These are phyloP conservation scores for Drosophila pseudoobscura DNA, from an alignment of 1,140 invertebrate species.

Conservation along the genomic window DNA sequence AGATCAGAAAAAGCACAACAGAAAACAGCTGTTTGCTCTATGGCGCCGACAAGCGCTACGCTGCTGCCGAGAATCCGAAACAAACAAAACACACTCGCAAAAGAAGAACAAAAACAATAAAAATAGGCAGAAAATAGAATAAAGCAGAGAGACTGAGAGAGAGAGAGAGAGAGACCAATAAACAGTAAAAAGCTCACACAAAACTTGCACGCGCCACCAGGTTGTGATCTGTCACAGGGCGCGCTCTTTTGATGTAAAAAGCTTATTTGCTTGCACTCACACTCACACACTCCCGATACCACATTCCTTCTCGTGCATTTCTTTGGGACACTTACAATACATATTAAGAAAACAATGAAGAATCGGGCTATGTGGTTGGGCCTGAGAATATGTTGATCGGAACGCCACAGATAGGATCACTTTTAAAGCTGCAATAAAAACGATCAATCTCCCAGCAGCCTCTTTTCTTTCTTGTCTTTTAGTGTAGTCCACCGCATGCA, in stretches of 20 bases:
- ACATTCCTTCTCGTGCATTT: no score
- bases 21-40: conserved; percentile 71
- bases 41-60: conserved; percentile 23
- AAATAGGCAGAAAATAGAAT: conserved; percentile 26
- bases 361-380: no score
- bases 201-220: conserved; percentile 44
- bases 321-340: no score
- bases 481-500: no score
- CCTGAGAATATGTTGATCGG: no score
- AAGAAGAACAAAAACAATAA: conserved; percentile 28
- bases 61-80: conserved; percentile 22
- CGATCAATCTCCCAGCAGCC: no score
- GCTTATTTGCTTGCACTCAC: no score
- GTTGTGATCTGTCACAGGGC: conserved; percentile 29
- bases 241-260: conserved; percentile 4
- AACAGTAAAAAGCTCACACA: conserved; percentile 55
- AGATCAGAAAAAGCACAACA: conserved; percentile 48
- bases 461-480: no score
- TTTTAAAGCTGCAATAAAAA: no score
- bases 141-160: conserved; percentile 10
- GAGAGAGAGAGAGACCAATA: conserved; percentile 19
- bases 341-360: no score
- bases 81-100: conserved; percentile 27
- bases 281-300: no score
- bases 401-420: no score